A percentile compares a stretch with the other conserved stretches of the same genome.
Evolutionary conservation across 2,113 vertebrate genomes (phyloP).

Genomic region (Trichechus manatus): DNA sequence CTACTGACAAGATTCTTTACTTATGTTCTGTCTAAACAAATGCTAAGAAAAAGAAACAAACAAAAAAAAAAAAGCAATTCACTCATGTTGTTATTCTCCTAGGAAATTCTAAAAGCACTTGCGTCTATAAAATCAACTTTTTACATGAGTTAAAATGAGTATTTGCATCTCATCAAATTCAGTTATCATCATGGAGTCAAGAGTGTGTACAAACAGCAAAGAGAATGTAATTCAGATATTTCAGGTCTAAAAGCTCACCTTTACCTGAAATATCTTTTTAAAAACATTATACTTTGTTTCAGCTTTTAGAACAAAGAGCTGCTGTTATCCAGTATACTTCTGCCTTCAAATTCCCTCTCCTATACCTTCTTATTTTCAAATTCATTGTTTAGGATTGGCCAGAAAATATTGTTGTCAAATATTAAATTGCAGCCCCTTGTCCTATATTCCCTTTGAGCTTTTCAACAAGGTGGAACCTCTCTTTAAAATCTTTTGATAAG

Average conservation of each 20-base stretch:
- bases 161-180: background rate
- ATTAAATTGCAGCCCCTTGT: background rate
- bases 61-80: background rate
- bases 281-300: constrained; percentile 50
- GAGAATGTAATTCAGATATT: background rate
- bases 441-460: background rate
- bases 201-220: background rate
- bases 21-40: constrained; percentile 30
- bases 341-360: constrained; percentile 34
- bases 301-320: background rate
- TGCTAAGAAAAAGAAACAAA: background rate
- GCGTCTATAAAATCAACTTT: background rate
- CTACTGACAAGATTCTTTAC: constrained; percentile 26
- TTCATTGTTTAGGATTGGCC: background rate
- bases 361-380: background rate
- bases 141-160: background rate
- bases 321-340: background rate
- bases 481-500: background rate
- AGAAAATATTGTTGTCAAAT: constrained; percentile 26
- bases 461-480: background rate
- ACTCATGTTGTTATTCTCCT: background rate
- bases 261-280: background rate
- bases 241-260: background rate
- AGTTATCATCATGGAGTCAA: background rate
- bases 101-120: constrained; percentile 17